These are phyloP conservation scores for Epicauta chinensis DNA, from an alignment of 1,140 invertebrate genomes.

Conservation along the genomic window DNA sequence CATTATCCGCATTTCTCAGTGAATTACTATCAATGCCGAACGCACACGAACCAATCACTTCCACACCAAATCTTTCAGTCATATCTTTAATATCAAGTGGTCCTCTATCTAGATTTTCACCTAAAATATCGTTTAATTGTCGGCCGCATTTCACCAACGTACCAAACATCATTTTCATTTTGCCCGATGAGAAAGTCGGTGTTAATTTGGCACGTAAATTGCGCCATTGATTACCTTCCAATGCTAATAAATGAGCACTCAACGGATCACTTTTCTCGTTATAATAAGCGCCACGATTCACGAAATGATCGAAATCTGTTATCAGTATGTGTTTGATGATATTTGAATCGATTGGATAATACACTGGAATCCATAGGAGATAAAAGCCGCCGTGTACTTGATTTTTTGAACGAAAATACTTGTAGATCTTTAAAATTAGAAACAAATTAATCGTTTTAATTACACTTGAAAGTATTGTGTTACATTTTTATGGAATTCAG, in stretches of 20 bases:
- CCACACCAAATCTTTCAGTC: slow-evolving; percentile 46
- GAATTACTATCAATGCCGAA: slow-evolving; percentile 51
- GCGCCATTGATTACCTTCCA: slow-evolving; percentile 46
- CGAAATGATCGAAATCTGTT: slow-evolving; percentile 46
- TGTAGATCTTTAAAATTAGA: slow-evolving; percentile 13
- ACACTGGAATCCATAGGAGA: slow-evolving; percentile 11
- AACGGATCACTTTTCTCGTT: slow-evolving; percentile 45
- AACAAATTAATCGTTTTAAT: no score
- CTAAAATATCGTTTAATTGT: slow-evolving; percentile 41
- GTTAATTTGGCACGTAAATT: slow-evolving; percentile 42
- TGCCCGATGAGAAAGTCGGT: slow-evolving; percentile 47
- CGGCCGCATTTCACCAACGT: slow-evolving; percentile 15
- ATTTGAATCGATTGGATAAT: slow-evolving; percentile 42
- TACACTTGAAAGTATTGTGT: no score
- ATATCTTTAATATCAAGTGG: slow-evolving; percentile 40
- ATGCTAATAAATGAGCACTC: slow-evolving; percentile 44
- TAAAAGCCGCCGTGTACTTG: slow-evolving; percentile 12
- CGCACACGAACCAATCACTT: slow-evolving; percentile 50
- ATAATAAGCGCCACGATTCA: slow-evolving; percentile 40
- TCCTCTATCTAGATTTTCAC: slow-evolving; percentile 7
- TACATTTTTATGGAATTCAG: slow-evolving; percentile 1
- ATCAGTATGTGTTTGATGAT: slow-evolving; percentile 44
- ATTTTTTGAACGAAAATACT: slow-evolving; percentile 12
- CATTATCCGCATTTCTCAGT: slow-evolving; percentile 45
- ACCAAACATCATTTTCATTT: slow-evolving; percentile 45